phyloP scores from a whole-genome alignment of 2,113 vertebrate species.

The Indicator maculatus region DNA sequence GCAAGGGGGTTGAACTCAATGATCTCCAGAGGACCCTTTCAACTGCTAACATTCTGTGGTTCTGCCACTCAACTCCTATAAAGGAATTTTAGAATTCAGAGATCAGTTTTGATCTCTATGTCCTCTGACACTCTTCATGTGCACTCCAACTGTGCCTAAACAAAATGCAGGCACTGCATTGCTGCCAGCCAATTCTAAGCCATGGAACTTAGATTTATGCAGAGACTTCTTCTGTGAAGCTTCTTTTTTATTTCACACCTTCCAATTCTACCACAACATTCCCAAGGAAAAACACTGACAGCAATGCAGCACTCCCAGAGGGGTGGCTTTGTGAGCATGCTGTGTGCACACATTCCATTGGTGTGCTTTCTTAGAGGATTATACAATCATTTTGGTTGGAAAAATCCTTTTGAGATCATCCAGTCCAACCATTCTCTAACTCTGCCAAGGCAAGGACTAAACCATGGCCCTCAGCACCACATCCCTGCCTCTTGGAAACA shows the following conservation, averaged over 20 bases:
- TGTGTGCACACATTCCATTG: accelerated
- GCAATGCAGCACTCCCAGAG: not conserved
- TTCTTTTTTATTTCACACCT: not conserved
- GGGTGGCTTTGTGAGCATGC: not conserved
- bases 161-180: not conserved
- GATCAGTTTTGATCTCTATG: not conserved
- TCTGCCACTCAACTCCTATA: not conserved
- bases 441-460: too few species aligned
- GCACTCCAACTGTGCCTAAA: not conserved
- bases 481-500: too few species aligned
- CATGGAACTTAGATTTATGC: not conserved
- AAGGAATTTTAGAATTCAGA: not conserved
- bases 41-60: too few species aligned
- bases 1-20: too few species aligned
- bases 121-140: not conserved
- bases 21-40: too few species aligned
- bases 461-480: too few species aligned
- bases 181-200: not conserved
- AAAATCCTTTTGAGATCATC: too few species aligned
- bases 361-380: not conserved
- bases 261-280: not conserved
- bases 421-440: too few species aligned
- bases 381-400: too few species aligned
- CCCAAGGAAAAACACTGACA: not conserved
- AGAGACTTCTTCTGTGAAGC: not conserved